Conservation (phyloP, 2,888 invertebrate species). For the Diplolepis rosae region DNA sequence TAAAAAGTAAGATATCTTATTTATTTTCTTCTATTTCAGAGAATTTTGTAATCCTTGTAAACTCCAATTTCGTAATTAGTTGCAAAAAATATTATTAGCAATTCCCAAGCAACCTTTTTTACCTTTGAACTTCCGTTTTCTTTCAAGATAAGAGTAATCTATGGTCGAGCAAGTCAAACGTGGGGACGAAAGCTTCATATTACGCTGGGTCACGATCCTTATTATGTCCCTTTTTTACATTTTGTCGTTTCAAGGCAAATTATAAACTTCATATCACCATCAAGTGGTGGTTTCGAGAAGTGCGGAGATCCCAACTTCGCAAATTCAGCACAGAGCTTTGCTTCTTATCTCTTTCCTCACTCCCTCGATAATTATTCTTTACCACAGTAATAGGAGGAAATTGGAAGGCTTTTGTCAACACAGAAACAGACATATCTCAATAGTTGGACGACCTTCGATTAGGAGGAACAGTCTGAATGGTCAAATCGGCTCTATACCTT, state of each 20-base stretch:
- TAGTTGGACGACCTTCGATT: conserved; percentile 29
- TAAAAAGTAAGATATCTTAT: too few relatives aligned
- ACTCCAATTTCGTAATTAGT: too few relatives aligned
- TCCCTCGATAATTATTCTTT: not conserved
- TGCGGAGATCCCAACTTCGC: not conserved
- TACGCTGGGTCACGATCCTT: conserved; percentile 62
- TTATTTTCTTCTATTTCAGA: too few relatives aligned
- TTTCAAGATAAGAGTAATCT: conserved; percentile 21
- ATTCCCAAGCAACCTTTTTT: not conserved
- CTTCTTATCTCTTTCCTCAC: not conserved
- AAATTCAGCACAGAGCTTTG: not conserved
- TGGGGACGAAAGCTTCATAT: conserved; percentile 51
- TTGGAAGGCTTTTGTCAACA: conserved; percentile 31
- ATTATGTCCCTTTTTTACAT: conserved; percentile 49
- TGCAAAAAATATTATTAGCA: conserved; percentile 14
- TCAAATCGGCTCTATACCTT: conserved; percentile 40
- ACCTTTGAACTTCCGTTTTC: not conserved
- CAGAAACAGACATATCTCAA: not conserved
- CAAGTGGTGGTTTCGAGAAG: conserved; percentile 14
- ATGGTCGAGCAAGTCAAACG: not conserved
- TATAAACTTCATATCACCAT: conserved; percentile 51
- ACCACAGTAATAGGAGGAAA: conserved; percentile 20
- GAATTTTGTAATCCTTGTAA: too few relatives aligned
- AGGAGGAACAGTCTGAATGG: conserved; percentile 43
- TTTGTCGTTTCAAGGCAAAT: conserved; percentile 55